These are phyloP conservation scores for Pocillopora grandis DNA, from an alignment of 92 coral and sea anemone genomes.

Conservation along the genomic window DNA sequence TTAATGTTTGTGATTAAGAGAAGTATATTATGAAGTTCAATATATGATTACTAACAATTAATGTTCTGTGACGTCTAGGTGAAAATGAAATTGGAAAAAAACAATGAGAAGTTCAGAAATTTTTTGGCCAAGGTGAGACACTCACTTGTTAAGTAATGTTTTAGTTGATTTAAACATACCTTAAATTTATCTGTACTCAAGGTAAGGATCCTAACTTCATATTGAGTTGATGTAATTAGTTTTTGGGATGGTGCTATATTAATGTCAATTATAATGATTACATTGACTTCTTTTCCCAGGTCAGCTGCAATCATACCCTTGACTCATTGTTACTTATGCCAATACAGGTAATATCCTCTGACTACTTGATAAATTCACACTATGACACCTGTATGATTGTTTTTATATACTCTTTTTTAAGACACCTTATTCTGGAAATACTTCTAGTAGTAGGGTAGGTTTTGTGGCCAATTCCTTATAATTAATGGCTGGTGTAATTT, in stretches of 20 bases:
- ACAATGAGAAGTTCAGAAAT: conserved; percentile 81
- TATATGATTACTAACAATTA: not conserved
- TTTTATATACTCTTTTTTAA: too few species aligned
- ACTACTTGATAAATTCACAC: too few species aligned
- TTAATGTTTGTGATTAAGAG: too few species aligned
- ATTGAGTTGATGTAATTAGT: too few species aligned
- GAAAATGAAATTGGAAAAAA: conserved; percentile 76
- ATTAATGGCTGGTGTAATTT: too few species aligned
- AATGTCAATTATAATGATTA: not conserved
- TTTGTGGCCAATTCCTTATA: not conserved
- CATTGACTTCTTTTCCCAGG: conserved; percentile 43
- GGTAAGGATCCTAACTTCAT: too few species aligned
- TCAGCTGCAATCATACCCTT: conserved; percentile 82
- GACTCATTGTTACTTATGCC: conserved; percentile 80
- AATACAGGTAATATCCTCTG: conserved; percentile 56
- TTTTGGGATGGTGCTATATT: not conserved
- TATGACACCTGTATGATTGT: too few species aligned
- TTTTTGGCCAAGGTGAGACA: conserved; percentile 73
- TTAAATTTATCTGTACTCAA: too few species aligned
- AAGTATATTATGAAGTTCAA: too few species aligned
- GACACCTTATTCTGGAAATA: too few species aligned
- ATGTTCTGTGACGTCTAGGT: conserved; percentile 44
- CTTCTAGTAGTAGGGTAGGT: too few species aligned
- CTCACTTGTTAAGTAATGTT: not conserved
- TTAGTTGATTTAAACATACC: too few species aligned